Evolutionary conservation across 2,888 invertebrate genomes (phyloP), one percentile per base, ranked within the genome.

Genomic region (Strigamia crassipes): DNA sequence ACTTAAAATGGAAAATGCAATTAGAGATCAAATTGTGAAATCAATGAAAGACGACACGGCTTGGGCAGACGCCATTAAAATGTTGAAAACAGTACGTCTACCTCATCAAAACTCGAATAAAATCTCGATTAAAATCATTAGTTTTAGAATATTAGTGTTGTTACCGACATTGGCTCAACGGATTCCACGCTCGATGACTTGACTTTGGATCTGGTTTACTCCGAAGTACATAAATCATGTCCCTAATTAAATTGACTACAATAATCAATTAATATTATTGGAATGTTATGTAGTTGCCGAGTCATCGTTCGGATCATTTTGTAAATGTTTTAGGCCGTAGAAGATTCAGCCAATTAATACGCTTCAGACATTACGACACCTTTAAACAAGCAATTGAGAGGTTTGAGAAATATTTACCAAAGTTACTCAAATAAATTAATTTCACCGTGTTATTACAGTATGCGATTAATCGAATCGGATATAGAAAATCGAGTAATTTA

Each of bases 1-100:
- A 12, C 23, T 73, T 13, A 73, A 73, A 73, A 27, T 73, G 73
- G 73, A 73, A 31, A 73, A 73, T 31, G 31, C 15, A 73, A 73
- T 73, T 73, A 23, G 73, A 31, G 73, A 73, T 73, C 73, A 73
- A 73, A 31, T 73, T 73, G 15, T 73, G 5, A 73, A 73, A 73
- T 73, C 73, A 13, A 73, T 73, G 13, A 31, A 27, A 10, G 12
- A 73, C 31, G 12, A 23, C 13, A 15, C 3, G 27, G 27, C 18
- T 66, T 66, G 61, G 61, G 6, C 12, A 15, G 73, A 73, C n/a
- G 73, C 23, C n/a, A n/a, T 73, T 15, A 12, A 13, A 13, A 12
- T 27, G 31, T 15, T 73, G 31, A 73, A 31, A 73, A 15, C 73
- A 73, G 73, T 73, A 73, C 10, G 73, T 73, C 27, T 1, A 21